Conservation (phyloP, 2,888 invertebrate species). For the Adineta ricciae region DNA sequence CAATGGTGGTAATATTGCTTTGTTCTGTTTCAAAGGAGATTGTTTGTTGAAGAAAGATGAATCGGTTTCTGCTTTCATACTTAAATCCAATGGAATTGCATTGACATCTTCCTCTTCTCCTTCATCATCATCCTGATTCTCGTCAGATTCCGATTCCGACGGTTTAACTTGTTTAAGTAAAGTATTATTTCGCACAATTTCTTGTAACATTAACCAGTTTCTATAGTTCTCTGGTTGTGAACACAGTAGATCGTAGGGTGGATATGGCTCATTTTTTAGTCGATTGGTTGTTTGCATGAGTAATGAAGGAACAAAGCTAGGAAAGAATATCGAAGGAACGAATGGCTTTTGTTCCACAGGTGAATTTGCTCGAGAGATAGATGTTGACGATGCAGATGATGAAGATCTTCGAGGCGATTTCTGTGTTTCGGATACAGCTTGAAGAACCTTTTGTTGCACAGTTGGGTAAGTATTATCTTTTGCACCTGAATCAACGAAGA, state of each 20-base stretch:
- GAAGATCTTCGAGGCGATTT: constrained; percentile 51
- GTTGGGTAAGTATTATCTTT: constrained; percentile 35
- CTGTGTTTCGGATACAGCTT: constrained; percentile 82
- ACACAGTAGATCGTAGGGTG: not conserved
- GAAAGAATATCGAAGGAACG: not conserved
- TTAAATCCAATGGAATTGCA: constrained; percentile 2
- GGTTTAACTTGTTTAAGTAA: not conserved
- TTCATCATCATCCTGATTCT: not conserved
- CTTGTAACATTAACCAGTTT: constrained; percentile 15
- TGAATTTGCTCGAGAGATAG: not conserved
- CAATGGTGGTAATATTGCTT: constrained; percentile 90
- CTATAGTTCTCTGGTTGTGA: not conserved
- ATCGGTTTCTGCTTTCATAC: not conserved
- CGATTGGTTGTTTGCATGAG: not conserved
- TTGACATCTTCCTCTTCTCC: not conserved
- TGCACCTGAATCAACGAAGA: constrained; percentile 38
- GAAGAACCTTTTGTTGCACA: constrained; percentile 81
- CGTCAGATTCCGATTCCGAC: not conserved
- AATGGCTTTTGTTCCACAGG: not conserved
- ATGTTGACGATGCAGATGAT: not conserved
- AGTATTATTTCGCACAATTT: not conserved
- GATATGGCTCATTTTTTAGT: not conserved
- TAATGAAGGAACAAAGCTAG: not conserved
- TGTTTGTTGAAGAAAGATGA: not conserved
- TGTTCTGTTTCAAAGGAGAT: constrained; percentile 68